These are phyloP conservation scores for Podarcis lilfordi DNA, from an alignment of 2,797 vertebrate species.

Conservation along the genomic window DNA sequence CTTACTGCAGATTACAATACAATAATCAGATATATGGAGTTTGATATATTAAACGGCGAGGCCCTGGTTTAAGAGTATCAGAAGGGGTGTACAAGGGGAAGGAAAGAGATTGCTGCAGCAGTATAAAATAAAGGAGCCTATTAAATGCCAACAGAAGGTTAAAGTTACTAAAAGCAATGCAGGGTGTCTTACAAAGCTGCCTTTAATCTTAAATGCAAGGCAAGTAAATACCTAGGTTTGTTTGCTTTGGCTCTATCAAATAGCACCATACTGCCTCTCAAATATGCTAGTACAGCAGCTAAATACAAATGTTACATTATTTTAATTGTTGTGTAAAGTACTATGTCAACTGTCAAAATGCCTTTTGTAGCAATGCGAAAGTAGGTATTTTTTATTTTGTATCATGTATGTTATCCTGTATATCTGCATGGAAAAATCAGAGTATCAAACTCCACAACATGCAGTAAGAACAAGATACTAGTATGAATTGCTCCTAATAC, in stretches of 20 bases:
- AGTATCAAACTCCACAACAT: background rate
- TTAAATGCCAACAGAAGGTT: background rate
- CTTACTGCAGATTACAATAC: constrained; percentile 10
- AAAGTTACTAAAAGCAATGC: background rate
- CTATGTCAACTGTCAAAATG: background rate
- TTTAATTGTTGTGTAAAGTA: background rate
- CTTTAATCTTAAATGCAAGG: background rate
- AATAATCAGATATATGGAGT: constrained; percentile 23
- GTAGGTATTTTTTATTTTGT: background rate
- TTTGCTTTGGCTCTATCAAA: background rate
- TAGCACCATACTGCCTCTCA: background rate
- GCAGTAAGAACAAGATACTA: background rate
- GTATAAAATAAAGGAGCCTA: background rate
- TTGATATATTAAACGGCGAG: background rate
- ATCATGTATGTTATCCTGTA: background rate
- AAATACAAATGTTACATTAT: background rate
- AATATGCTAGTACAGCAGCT: background rate
- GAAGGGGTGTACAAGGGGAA: background rate
- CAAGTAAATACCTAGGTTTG: background rate
- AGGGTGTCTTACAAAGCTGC: background rate
- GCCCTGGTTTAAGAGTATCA: constrained; percentile 12
- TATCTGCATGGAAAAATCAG: background rate
- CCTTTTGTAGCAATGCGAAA: background rate
- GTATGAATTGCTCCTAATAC: background rate
- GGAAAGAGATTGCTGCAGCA: background rate